Base-by-base conservation (phyloP, 2,797 vertebrate species). In the Crocidura indochinensis region DNA sequence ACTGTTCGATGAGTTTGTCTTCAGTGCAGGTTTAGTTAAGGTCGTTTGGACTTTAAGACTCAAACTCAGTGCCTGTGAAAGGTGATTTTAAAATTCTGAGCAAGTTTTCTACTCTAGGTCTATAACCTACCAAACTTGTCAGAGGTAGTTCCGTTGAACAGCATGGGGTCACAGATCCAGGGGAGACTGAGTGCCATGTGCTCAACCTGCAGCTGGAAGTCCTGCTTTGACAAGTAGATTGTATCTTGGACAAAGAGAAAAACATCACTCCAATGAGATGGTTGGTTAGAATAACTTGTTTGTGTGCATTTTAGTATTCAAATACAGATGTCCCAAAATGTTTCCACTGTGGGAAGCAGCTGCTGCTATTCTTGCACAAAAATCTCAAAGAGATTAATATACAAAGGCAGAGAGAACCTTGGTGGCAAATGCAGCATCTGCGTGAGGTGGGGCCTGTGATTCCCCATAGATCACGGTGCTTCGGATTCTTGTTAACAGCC, bases 321-420 rank as follows among this genome's bases (percentile, higher is more conserved):
- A 90, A 93, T 95, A 94, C 94, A 97, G 93, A 96, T 96, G 96
- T 95, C 96, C 80, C 53, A 76, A 86, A 93, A 87, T 90, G 85
- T 91, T 94, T 92, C 93, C 86, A 56, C 88, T 88, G 88, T 93
- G 95, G 91, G 64, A 88, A 96, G 91, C 95, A 97, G 94, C 95
- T 96, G 94, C 92, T 82, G 76, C 88, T 91, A 60, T 89, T 87
- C 92, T 75, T 78, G 79, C 89, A 31, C 84, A 88, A 6, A 93
- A 94, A 84, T 93, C 92, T 91, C 84, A 86, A 2, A 62, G 82
- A 93, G 92, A 91, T 93, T 85, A 78, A 87, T 87, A 84, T 44
- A 95, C 89, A 86, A 89, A 89, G 64, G 79, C 91, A 69, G 31
- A 1, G 4, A 9, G 79, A 93, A 73, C 81, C 87, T 92, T 60